A percentile compares a stretch with the other conserved stretches of the same genome.
These are phyloP conservation scores for Theretra japonica DNA, from an alignment of 2,888 invertebrate species.

Conservation along the genomic window DNA sequence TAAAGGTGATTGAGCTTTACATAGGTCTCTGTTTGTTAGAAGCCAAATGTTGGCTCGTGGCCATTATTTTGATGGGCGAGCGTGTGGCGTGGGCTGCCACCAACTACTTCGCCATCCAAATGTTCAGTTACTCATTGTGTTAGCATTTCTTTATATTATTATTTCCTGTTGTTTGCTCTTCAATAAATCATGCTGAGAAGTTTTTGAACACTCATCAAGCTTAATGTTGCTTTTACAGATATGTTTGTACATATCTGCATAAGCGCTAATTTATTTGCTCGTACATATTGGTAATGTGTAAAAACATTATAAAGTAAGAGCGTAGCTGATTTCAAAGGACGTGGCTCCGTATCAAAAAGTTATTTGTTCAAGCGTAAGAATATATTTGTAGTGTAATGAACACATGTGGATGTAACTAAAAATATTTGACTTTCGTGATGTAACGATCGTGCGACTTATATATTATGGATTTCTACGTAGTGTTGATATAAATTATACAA, in stretches of 20 bases:
- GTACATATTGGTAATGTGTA: neutral
- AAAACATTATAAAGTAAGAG: neutral
- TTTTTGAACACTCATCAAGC: conserved; percentile 9
- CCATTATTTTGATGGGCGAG: conserved; percentile 82
- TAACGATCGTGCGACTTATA: neutral
- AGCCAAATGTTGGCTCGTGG: conserved; percentile 71
- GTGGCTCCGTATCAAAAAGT: conserved; percentile 5
- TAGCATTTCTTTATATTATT: conserved; percentile 27
- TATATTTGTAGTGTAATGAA: conserved; percentile 30
- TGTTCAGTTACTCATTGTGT: conserved; percentile 31
- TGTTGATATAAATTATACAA: neutral
- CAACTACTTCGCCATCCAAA: conserved; percentile 34
- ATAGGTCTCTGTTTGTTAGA: conserved; percentile 58
- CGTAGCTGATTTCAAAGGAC: conserved; percentile 3
- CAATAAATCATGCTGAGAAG: conserved; percentile 16
- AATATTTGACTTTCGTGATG: neutral
- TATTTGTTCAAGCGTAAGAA: conserved; percentile 23
- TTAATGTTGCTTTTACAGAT: neutral
- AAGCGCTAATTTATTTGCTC: conserved; percentile 2
- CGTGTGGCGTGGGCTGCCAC: conserved; percentile 66
- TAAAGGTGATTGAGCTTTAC: conserved; percentile 78
- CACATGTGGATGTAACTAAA: neutral
- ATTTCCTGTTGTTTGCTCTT: conserved; percentile 23
- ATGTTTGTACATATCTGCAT: conserved; percentile 2
- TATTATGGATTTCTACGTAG: neutral